Base-by-base conservation (phyloP, 2,888 invertebrate genomes). In the Eledone cirrhosa region DNA sequence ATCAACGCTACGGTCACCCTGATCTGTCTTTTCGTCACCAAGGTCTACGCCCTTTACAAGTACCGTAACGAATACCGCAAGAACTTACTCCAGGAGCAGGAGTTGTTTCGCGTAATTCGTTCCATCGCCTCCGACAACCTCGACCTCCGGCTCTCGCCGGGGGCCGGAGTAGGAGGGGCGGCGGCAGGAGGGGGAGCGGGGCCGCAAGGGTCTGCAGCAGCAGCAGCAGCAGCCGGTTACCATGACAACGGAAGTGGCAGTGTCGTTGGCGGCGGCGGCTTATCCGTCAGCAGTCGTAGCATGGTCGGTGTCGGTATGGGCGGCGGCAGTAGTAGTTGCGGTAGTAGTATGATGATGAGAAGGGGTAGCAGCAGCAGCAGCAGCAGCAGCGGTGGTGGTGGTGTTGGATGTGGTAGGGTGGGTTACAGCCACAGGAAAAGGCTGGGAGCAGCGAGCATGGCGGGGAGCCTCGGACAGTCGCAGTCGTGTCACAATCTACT, bases 1-100 rank as follows among this genome's bases (percentile, higher is more conserved):
- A 69, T 88, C 24, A 86, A 87, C 80, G 83, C 85, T 27, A 83
- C 83, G 2, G 86, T 88, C 1, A 84, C 82, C 29, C 75, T 87
- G 19, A 78, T 84, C 47, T 86, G 87, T 80, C 81, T 88, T 16
- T 88, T 87, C 79, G 65, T 86, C 53, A 87, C 88, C 22, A 85
- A 86, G 53, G 82, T 88, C 16, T 81, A 85, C 80, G 84, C 86
- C 7, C 81, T 86, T 14, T 86, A 84, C 80, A 80, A 78, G 13
- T 65, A 79, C 63, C 77, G 59, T 16, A 63, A 29, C 59, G 77
- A 63, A 16, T 53, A 77, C 41, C 77, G 29, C 31, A 63, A 53
- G 27, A 76, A 76, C 76, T 19, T 76, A 48, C 24, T 48, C 16
- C 76, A 76, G 29, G 76, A 76, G 27, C 76, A 48, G 48, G 76